Base-by-base conservation (phyloP, 1,140 invertebrate species). In the Drosophila parabipectinata region DNA sequence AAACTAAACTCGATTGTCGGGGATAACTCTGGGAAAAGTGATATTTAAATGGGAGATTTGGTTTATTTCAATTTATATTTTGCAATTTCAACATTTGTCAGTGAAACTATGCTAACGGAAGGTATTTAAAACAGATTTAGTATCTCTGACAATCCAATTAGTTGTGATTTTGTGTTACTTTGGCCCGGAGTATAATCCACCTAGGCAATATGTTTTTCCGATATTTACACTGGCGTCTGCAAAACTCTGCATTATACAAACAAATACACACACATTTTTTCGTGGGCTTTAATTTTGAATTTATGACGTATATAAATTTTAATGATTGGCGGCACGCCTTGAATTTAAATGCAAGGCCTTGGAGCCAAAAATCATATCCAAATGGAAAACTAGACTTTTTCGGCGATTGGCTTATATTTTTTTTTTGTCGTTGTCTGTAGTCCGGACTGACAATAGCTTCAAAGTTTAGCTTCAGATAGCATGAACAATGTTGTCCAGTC, bases 291-390 rank as follows among this genome's bases (percentile, higher is more conserved):
- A 59, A 59, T 84, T 28, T 50, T 44, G 60, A 72, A 72, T 79
- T 78, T 87, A 82, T 88, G 83, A 85, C 75, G 83, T 88, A 61
- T 66, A 87, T 85, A 66, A 82, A 88, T 63, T 82, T 68, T 71
- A 88, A 85, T 85, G 59, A 55, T 75, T 68, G 48, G 44, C 50
- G 83, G 60, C 82, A 82, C 83, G 78, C 82, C 82, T 85, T 85
- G 82, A 85, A 85, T 85, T 68, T 82, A 28, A 85, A 85, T 85
- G 59, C 68, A 57, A 18, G 75, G 79, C 82, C 82, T 85, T 85
- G 78, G 64, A 54, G 26, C 26, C 6, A 30, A 32, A 68, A 45
- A 45, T 48, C 50, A 10, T 34, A 52, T 34, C 50, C 12, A 4
- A 3, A 41, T 14, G 12, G 12, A n/a, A 44, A 44, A 44, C 14